Evolutionary conservation across 2,113 vertebrate species (phyloP), one percentile per base, ranked within the genome.

Genomic region (Recurvirostra avosetta): DNA sequence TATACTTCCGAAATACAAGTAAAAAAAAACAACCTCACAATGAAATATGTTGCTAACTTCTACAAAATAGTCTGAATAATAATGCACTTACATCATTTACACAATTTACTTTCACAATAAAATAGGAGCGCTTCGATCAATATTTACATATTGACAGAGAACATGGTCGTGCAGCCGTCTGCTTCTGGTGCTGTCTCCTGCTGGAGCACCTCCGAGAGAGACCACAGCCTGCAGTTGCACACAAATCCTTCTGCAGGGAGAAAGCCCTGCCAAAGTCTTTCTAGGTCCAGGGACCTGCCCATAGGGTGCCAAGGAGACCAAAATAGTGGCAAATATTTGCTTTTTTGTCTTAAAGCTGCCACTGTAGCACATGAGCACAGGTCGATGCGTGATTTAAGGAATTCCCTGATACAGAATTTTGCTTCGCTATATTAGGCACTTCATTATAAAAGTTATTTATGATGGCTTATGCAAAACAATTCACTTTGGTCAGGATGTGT

Each of bases 121-220:
- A 97, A 96, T 94, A 95, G 85, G 84, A 93, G 78, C 61, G 27
- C 82, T 94, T 78, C 68, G 49, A 90, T 95, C 92, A 19, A 36
- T 97, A 98, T 98, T 98, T 98, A 98, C 98, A 98, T 98, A 98
- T 98, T 52, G 93, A 98, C 97, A 98, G 97, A 90, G 41, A 87
- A 77, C 20, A 15, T 3, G 4, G 72, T 61, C 2, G 1, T 41
- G 68, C 77, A 93, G 90, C 82, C 49, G 38, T 58, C 79, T 38
- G 50, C 45, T 67, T 59, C 65, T 88, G 55, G 29, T 50, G n/a
- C 50, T 7, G 9, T 49, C 34, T 93, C 80, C 86, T 89, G 49
- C 71, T 38, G n/a, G 41, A 80, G 29, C 15, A 84, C 47, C 72
- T 52, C 62, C 6, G 3, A 49, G 29, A 49, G 29, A 75, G 19